A percentile compares a stretch with the other conserved stretches of the same genome.
Evolutionary conservation across 30 jellyfish, hydroid and myxozoan species (phyloP).

Genomic region (Aurelia coerulea): DNA sequence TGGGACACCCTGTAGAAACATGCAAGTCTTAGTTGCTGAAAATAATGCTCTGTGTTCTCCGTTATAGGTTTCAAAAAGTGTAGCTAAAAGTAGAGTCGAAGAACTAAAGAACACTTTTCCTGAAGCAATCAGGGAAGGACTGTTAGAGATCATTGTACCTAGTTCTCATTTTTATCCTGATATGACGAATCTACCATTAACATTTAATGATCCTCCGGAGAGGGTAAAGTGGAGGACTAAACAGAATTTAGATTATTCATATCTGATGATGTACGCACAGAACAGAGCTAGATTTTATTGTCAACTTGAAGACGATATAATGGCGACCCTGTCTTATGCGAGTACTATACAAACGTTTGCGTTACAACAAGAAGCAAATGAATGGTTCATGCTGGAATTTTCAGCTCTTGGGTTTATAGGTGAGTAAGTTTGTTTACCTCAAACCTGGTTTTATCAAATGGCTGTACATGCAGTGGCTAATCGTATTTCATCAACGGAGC

Average conservation of each 20-base stretch:
- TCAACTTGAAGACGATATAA: conserved; percentile 95
- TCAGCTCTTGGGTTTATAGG: conserved; percentile 96
- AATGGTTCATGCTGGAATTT: conserved; percentile 97
- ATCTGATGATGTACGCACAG: conserved; percentile 96
- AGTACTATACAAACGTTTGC: conserved; percentile 92
- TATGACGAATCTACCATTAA: conserved; percentile 83
- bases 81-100: conserved; percentile 24
- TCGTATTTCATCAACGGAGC: too few species aligned
- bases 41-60: too few species aligned
- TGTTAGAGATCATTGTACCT: conserved; percentile 86
- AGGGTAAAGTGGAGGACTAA: conserved; percentile 98
- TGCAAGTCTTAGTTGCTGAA: too few species aligned
- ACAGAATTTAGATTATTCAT: conserved; percentile 92
- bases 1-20: too few species aligned
- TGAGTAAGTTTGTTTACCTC: background rate
- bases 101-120: conserved; percentile 52
- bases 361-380: conserved; percentile 85
- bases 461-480: too few species aligned
- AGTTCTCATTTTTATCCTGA: conserved; percentile 83
- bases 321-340: conserved; percentile 97
- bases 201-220: conserved; percentile 95
- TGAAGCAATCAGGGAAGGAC: conserved; percentile 77
- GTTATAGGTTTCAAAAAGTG: background rate
- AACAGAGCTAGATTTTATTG: conserved; percentile 87
- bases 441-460: too few species aligned